phyloP scores from a whole-genome alignment of 2,888 invertebrate species.

The Hymenopus coronatus region DNA sequence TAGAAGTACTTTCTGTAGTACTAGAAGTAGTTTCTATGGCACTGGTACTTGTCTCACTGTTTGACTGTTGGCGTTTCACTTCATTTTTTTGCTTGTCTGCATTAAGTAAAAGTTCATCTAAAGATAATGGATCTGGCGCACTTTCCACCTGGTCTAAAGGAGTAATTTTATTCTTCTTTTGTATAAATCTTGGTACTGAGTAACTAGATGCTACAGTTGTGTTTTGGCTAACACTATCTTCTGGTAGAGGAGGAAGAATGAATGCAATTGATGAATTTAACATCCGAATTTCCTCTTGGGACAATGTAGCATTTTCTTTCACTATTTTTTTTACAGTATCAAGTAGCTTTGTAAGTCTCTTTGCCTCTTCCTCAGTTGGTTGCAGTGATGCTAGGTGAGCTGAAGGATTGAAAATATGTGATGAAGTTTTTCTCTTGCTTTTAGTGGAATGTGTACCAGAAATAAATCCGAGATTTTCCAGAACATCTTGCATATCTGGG shows the following conservation, averaged over 20 bases:
- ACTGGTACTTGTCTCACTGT: slow-evolving; percentile 22
- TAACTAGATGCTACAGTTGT: neutral
- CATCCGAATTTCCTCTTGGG: slow-evolving; percentile 47
- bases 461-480: slow-evolving; percentile 47
- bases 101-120: slow-evolving; percentile 44
- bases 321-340: slow-evolving; percentile 49
- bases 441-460: neutral
- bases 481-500: slow-evolving; percentile 45
- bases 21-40: neutral
- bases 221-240: neutral
- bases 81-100: slow-evolving; percentile 49
- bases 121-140: slow-evolving; percentile 47
- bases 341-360: slow-evolving; percentile 46
- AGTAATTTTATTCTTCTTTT: slow-evolving; percentile 38
- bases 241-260: slow-evolving; percentile 1
- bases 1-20: slow-evolving; percentile 1
- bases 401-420: slow-evolving; percentile 48
- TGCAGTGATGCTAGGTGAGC: slow-evolving; percentile 38
- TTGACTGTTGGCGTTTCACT: slow-evolving; percentile 52
- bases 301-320: slow-evolving; percentile 46
- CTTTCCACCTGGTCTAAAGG: slow-evolving; percentile 42
- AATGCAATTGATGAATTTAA: slow-evolving; percentile 35
- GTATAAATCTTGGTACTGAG: neutral
- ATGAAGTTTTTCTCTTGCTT: slow-evolving; percentile 19
- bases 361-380: slow-evolving; percentile 47